These are phyloP conservation scores for Uropetala carovei DNA, from an alignment of 2,888 invertebrate species.

Conservation along the genomic window DNA sequence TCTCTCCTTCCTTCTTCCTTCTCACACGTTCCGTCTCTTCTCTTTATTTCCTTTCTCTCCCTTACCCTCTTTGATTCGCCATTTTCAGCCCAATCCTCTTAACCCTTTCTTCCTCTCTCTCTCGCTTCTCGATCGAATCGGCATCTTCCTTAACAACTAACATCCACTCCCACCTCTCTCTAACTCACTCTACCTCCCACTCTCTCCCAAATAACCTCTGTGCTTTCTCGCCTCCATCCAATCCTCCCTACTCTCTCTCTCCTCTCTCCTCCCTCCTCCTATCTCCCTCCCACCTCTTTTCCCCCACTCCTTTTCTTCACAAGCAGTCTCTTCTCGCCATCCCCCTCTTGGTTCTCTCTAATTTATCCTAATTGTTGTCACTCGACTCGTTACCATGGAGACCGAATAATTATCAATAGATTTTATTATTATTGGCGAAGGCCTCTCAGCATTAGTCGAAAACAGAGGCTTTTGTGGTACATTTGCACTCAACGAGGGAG, in stretches of 20 bases:
- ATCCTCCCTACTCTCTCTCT: conserved; percentile 27
- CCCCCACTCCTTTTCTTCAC: too few relatives aligned
- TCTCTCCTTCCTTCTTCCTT: neutral
- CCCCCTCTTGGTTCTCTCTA: conserved; percentile 68
- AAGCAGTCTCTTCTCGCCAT: too few relatives aligned
- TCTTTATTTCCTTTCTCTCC: neutral
- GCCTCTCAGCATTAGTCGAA: conserved; percentile 33
- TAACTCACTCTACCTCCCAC: neutral
- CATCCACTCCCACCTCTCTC: neutral
- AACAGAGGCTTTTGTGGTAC: neutral
- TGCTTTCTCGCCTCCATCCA: too few relatives aligned
- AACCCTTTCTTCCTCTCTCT: neutral
- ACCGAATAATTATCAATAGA: conserved; percentile 75
- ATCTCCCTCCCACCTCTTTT: conserved; percentile 66
- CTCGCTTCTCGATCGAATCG: conserved; percentile 19
- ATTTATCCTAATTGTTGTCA: conserved; percentile 75
- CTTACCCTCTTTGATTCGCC: neutral
- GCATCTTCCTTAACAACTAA: conserved; percentile 42
- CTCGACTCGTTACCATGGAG: conserved; percentile 73
- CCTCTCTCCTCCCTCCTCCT: neutral
- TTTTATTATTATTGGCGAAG: conserved; percentile 75
- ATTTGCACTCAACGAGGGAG: too few relatives aligned
- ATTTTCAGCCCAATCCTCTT: neutral
- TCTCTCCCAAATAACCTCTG: conserved; percentile 46
- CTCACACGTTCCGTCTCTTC: neutral